A percentile compares a stretch with the other conserved stretches of the same genome.
Conservation (phyloP, 30 jellyfish, hydroid and myxozoan genomes). For the Clytia hemisphaerica region DNA sequence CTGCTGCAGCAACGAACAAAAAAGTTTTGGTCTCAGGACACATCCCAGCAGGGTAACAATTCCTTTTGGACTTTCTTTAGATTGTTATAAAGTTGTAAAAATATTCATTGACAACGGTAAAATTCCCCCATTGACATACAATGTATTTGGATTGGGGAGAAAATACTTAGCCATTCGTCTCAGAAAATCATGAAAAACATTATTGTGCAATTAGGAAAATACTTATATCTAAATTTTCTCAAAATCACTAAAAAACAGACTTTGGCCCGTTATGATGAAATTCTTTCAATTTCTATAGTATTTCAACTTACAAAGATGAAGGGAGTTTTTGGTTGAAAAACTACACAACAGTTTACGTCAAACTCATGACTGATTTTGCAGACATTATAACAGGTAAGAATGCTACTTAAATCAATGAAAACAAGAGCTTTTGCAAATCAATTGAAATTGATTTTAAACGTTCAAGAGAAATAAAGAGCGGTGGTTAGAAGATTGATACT, state of each 20-base stretch:
- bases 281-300: too few species aligned
- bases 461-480: too few species aligned
- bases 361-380: constrained; percentile 43
- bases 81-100: neutral
- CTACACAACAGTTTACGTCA: constrained; percentile 51
- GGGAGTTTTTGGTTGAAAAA: constrained; percentile 53
- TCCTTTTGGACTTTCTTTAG: neutral
- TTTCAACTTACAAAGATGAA: constrained; percentile 22
- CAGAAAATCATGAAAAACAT: too few species aligned
- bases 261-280: neutral
- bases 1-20: constrained; percentile 22
- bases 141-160: too few species aligned
- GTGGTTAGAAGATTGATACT: too few species aligned
- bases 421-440: too few species aligned
- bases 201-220: too few species aligned
- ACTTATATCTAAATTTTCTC: too few species aligned
- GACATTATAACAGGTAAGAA: constrained; percentile 61
- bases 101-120: neutral
- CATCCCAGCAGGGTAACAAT: constrained; percentile 80
- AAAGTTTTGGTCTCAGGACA: constrained; percentile 67
- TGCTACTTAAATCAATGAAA: neutral
- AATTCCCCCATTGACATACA: neutral
- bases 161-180: too few species aligned
- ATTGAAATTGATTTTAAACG: too few species aligned
- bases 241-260: too few species aligned